Conservation (phyloP, 2,113 vertebrate genomes). For the Clarias gariepinus region DNA sequence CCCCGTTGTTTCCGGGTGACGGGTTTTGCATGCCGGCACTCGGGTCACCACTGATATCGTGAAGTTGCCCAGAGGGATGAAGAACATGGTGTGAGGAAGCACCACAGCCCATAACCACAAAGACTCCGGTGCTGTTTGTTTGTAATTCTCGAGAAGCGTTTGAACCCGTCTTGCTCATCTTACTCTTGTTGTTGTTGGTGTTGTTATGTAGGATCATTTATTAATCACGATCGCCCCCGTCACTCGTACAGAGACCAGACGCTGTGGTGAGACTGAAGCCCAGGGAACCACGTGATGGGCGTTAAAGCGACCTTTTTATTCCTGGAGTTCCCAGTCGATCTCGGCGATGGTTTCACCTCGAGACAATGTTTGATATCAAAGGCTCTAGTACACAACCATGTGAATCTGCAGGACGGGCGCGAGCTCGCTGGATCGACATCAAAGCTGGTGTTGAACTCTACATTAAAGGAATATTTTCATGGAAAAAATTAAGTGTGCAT, state of each 20-base stretch:
- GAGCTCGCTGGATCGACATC: background rate
- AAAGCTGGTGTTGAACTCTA: background rate
- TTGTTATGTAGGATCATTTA: slow-evolving; percentile 45
- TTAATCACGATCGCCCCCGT: slow-evolving; percentile 47
- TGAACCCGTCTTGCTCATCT: slow-evolving; percentile 13
- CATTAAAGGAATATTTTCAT: background rate
- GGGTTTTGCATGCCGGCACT: too few relatives aligned
- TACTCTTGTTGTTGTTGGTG: slow-evolving; percentile 32
- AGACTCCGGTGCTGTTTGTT: background rate
- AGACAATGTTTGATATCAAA: slow-evolving; percentile 23
- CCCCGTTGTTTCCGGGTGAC: slow-evolving; percentile 28
- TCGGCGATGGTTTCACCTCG: too few relatives aligned
- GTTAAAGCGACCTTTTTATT: slow-evolving; percentile 40
- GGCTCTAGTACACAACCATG: background rate
- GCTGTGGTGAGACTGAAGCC: background rate
- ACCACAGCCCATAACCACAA: slow-evolving; percentile 19
- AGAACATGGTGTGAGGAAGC: slow-evolving; percentile 12
- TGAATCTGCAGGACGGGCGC: background rate
- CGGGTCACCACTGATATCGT: too few relatives aligned
- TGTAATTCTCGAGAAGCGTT: background rate
- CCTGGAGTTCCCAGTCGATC: slow-evolving; percentile 20
- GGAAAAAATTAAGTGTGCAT: background rate
- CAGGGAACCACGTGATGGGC: slow-evolving; percentile 18
- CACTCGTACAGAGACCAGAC: background rate
- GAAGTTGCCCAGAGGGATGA: background rate